Percentiles rank a stretch among this genome's conserved stretches.
These are phyloP conservation scores for Spizaetus ornatus DNA, from an alignment of 2,113 vertebrate genomes.

Conservation along the genomic window DNA sequence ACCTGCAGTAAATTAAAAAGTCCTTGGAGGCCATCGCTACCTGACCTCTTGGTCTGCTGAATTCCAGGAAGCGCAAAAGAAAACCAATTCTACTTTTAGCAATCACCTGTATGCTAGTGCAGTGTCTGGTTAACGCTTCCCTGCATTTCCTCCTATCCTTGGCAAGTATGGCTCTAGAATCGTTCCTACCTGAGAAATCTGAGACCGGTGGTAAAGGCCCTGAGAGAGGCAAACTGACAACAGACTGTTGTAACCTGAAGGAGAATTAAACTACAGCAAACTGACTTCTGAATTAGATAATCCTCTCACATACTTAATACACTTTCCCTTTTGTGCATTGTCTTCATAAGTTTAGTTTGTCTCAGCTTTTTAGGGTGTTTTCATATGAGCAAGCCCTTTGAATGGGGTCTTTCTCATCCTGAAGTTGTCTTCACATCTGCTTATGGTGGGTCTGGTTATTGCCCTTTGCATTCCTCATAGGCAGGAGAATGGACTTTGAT, in stretches of 20 bases:
- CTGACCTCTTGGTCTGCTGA: slow-evolving; percentile 29
- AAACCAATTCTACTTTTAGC: background rate
- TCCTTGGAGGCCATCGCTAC: background rate
- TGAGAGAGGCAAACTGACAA: background rate
- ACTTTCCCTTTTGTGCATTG: background rate
- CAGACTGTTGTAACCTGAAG: background rate
- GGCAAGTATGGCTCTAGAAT: background rate
- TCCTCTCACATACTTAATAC: background rate
- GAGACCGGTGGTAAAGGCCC: background rate
- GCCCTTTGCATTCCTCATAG: background rate
- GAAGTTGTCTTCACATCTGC: background rate
- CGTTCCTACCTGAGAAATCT: background rate
- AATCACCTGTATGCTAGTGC: background rate
- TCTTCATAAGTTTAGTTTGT: background rate
- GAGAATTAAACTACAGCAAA: background rate
- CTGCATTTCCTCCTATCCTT: background rate
- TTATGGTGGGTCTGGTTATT: background rate
- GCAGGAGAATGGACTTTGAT: background rate
- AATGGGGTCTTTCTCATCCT: background rate
- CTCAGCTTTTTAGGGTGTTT: background rate
- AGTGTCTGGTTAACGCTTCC: background rate
- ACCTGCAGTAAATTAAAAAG: slow-evolving; percentile 22
- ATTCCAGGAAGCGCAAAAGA: background rate
- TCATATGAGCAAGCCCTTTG: background rate
- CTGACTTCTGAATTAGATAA: background rate